Percentiles rank a stretch among this genome's conserved stretches.
Conservation (phyloP, 2,797 vertebrate genomes). For the Gadopsis marmoratus region DNA sequence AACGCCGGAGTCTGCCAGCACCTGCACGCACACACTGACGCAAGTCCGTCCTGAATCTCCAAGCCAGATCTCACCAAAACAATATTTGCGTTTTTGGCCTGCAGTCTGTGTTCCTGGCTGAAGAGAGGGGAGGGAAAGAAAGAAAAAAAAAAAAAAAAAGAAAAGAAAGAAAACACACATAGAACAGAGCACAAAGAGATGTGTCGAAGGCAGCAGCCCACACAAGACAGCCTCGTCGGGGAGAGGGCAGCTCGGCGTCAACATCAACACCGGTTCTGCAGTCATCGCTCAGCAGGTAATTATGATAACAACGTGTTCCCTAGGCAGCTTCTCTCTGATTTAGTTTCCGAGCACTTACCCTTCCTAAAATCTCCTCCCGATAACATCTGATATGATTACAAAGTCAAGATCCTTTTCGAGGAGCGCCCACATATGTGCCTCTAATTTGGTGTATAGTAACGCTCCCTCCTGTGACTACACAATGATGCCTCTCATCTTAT, state of each 20-base stretch:
- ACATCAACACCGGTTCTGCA: constrained; percentile 73
- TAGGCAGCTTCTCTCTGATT: constrained; percentile 76
- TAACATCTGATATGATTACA: constrained; percentile 82
- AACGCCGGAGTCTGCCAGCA: constrained; percentile 51
- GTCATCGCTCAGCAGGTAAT: constrained; percentile 82
- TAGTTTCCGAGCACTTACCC: constrained; percentile 79
- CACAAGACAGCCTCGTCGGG: constrained; percentile 65
- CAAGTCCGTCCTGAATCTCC: constrained; percentile 68
- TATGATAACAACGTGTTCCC: constrained; percentile 81
- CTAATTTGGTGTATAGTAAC: constrained; percentile 70
- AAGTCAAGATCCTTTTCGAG: constrained; percentile 78
- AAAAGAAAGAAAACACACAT: constrained; percentile 46
- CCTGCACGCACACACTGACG: constrained; percentile 67
- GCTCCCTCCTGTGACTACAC: constrained; percentile 60
- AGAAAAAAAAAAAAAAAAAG: constrained; percentile 23
- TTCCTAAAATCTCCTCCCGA: constrained; percentile 76
- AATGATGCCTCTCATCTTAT: constrained; percentile 45
- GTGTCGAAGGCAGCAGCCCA: constrained; percentile 65
- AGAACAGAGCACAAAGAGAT: constrained; percentile 69
- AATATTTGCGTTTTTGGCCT: constrained; percentile 71
- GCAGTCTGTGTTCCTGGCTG: constrained; percentile 62
- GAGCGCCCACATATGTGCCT: constrained; percentile 70
- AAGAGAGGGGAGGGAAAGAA: constrained; percentile 2
- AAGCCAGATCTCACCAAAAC: constrained; percentile 78
- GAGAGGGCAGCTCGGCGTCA: constrained; percentile 69